Percentiles rank a stretch among this genome's conserved stretches.
These are phyloP conservation scores for Himalopsyche japonica DNA, from an alignment of 2,888 invertebrate genomes.

Conservation along the genomic window DNA sequence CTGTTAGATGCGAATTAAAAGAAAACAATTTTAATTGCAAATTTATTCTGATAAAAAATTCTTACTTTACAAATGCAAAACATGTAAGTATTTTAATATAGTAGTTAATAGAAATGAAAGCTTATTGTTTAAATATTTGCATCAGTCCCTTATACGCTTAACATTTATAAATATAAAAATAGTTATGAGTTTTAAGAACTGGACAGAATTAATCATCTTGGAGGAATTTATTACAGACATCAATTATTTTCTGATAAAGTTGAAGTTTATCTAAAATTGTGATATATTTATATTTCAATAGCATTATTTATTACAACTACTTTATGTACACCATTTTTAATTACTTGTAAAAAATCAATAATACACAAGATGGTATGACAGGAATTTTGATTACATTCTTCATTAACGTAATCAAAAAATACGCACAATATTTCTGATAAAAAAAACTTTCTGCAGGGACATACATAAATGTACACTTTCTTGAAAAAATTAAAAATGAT, in stretches of 20 bases:
- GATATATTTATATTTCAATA: not conserved
- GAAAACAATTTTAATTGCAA: no score
- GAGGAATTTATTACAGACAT: not conserved
- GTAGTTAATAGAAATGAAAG: not conserved
- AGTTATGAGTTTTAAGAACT: constrained; percentile 27
- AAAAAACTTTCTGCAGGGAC: no score
- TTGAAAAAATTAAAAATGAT: no score
- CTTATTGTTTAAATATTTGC: not conserved
- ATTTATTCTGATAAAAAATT: no score
- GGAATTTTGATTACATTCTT: not conserved
- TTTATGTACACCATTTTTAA: constrained; percentile 17
- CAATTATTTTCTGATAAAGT: not conserved
- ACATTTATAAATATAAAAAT: constrained; percentile 27
- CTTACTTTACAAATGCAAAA: no score
- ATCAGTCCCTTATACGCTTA: constrained; percentile 9
- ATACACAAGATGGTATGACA: not conserved
- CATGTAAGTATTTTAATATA: not conserved
- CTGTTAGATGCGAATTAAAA: no score
- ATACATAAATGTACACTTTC: no score
- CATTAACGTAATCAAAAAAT: not conserved
- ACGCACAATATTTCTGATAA: no score
- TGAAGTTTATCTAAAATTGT: not conserved
- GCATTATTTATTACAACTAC: not conserved
- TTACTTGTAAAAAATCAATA: not conserved
- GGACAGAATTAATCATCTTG: constrained; percentile 27